Percentiles rank a stretch among this genome's conserved stretches.
These are phyloP conservation scores for Tyto alba DNA, from an alignment of 2,113 vertebrate species.

Conservation along the genomic window DNA sequence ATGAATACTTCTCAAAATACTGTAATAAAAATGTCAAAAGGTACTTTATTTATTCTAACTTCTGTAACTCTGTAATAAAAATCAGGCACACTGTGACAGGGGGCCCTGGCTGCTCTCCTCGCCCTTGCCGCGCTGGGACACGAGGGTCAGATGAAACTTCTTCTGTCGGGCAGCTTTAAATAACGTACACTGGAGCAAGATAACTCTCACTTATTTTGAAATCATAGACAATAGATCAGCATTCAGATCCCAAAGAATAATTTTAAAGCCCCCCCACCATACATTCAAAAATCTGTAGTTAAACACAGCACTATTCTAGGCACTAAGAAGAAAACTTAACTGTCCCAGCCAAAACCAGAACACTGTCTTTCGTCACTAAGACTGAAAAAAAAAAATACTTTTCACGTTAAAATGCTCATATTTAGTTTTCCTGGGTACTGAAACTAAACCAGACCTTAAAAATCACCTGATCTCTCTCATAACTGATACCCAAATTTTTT, in stretches of 20 bases:
- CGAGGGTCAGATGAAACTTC: neutral
- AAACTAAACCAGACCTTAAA: neutral
- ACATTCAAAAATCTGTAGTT: neutral
- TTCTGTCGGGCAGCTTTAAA: neutral
- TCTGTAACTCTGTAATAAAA: neutral
- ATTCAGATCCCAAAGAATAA: neutral
- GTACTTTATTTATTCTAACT: neutral
- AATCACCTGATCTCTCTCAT: neutral
- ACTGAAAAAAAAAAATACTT: neutral
- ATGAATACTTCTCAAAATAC: neutral
- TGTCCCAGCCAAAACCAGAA: too few species aligned
- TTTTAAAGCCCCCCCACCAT: neutral
- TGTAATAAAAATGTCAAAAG: neutral
- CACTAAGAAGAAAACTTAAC: too few species aligned
- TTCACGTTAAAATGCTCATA: neutral
- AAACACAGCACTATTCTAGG: too few species aligned
- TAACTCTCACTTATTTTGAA: neutral
- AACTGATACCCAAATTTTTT: neutral
- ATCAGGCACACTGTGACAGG: neutral
- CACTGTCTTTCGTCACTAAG: too few species aligned
- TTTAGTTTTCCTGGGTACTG: neutral
- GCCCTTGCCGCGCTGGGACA: too few species aligned
- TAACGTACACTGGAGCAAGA: neutral
- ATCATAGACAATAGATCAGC: neutral
- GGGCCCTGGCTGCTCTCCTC: neutral